Evolutionary conservation across 2,797 vertebrate genomes (phyloP), one percentile per base, ranked within the genome.

Genomic region (Enteromius fasciolatus): DNA sequence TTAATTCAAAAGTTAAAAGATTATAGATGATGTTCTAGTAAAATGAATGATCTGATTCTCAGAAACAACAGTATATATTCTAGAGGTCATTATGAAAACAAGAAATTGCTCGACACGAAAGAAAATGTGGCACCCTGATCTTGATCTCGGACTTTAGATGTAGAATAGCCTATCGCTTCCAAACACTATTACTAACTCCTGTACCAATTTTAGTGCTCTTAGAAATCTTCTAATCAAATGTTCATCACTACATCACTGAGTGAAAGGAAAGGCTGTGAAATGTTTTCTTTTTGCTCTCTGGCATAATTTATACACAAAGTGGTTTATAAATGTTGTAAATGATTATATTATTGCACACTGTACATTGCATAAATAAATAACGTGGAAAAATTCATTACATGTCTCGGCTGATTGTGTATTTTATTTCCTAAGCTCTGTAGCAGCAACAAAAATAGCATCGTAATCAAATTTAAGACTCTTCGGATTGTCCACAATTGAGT

Each of bases 291-390:
- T 86, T 84, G 68, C 78, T 90, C 86, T 90, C 87, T 88, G 89
- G 86, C 89, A 88, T 93, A 89, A 92, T 93, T 92, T 91, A 93
- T 93, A 91, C 88, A 90, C 88, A 91, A 89, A 39, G 85, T 92
- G 88, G 93, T 93, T 94, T 94, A 90, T 92, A 93, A 88, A 91
- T 93, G 92, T 92, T 93, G 90, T 92, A 92, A 92, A 94, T 92
- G 87, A 92, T 90, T 92, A 92, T 93, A 94, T 91, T 54, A 78
- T 91, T 89, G 93, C 88, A 91, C 92, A 86, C 76, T 83, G 84
- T 85, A 92, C 92, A 93, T 92, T 93, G 86, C 84, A n/a, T 91
- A 91, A 94, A 93, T 93, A 94, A 93, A 94, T 80, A 66, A 92
- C 10, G 79, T 90, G 82, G 25, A 89, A 90, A 89, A 90, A 88